phyloP scores from a whole-genome alignment of 2,113 vertebrate species.

The Girardinichthys multiradiatus region DNA sequence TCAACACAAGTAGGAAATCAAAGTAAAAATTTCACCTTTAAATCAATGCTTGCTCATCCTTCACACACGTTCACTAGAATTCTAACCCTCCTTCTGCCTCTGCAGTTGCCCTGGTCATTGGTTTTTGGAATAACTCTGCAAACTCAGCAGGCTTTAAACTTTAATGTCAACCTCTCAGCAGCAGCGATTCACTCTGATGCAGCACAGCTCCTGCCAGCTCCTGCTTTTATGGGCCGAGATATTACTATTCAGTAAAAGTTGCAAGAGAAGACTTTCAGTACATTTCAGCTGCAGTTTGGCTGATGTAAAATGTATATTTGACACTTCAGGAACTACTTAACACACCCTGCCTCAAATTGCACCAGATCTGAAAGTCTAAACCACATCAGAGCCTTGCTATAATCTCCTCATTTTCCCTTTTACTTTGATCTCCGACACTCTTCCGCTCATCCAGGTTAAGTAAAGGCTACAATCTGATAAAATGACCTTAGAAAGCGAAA shows the following conservation, averaged over 20 bases:
- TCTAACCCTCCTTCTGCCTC: neutral
- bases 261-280: slow-evolving; percentile 14
- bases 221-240: slow-evolving; percentile 32
- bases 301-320: slow-evolving; percentile 22
- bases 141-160: slow-evolving; percentile 64
- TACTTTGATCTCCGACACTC: neutral
- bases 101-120: slow-evolving; percentile 29
- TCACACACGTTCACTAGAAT: neutral
- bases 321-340: slow-evolving; percentile 80
- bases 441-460: neutral
- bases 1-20: no score
- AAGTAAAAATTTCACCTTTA: no score
- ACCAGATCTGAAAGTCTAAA: slow-evolving; percentile 71
- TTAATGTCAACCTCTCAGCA: slow-evolving; percentile 47
- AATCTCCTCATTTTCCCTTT: slow-evolving; percentile 24
- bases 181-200: slow-evolving; percentile 40
- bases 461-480: neutral
- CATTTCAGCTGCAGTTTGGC: slow-evolving; percentile 26
- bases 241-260: slow-evolving; percentile 46
- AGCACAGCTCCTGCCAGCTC: slow-evolving; percentile 38
- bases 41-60: neutral
- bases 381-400: slow-evolving; percentile 59
- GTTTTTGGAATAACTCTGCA: slow-evolving; percentile 34
- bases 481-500: neutral
- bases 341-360: slow-evolving; percentile 15